These are phyloP conservation scores for Drosophila busckii DNA, from an alignment of 1,140 invertebrate species.

Conservation along the genomic window DNA sequence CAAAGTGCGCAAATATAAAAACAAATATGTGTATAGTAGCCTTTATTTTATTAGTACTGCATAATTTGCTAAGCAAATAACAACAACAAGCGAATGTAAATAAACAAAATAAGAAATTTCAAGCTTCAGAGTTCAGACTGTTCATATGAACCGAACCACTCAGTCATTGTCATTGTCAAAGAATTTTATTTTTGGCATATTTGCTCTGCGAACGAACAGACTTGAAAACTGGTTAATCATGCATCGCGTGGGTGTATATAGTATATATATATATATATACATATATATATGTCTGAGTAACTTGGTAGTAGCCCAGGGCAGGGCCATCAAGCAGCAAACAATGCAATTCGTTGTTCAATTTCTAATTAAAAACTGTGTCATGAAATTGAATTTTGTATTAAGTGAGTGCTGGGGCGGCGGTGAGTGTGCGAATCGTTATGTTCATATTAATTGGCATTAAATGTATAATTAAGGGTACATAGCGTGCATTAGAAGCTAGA, in stretches of 20 bases:
- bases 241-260: conserved; percentile 38
- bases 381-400: conserved; percentile 22
- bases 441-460: no score
- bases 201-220: conserved; percentile 23
- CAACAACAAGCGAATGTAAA: neutral
- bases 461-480: no score
- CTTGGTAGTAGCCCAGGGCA: conserved; percentile 25
- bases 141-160: no score
- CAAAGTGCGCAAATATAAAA: conserved; percentile 11
- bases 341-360: conserved; percentile 44
- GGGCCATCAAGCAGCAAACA: conserved; percentile 28
- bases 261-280: neutral
- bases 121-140: no score
- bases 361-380: conserved; percentile 48
- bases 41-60: neutral
- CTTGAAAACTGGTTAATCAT: conserved; percentile 46
- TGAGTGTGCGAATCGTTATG: no score
- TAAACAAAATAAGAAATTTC: no score
- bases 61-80: conserved; percentile 8
- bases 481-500: no score
- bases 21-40: conserved; percentile 7
- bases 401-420: no score
- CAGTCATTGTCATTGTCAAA: conserved; percentile 70
- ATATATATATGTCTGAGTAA: conserved; percentile 11
- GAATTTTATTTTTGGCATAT: conserved; percentile 60